Conservation (phyloP, 1,140 invertebrate genomes). For the Drosophila melanica region DNA sequence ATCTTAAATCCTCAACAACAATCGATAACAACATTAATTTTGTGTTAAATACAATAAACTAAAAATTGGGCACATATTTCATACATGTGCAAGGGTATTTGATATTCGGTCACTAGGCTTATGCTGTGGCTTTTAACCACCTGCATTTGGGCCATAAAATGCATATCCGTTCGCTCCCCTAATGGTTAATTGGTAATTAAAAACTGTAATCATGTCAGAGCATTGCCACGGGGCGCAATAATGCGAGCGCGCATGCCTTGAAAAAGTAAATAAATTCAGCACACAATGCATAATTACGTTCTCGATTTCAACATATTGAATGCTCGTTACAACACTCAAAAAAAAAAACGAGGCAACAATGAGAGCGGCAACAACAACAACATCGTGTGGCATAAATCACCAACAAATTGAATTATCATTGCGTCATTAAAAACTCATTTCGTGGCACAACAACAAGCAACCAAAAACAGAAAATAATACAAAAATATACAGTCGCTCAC, state of each 20-base stretch:
- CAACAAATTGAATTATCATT: slow-evolving; percentile 81
- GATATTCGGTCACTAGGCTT: too few relatives aligned
- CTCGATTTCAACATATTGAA: slow-evolving; percentile 76
- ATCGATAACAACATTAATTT: too few relatives aligned
- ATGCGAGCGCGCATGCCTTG: slow-evolving; percentile 7
- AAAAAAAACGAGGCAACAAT: slow-evolving; percentile 17
- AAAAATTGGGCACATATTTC: too few relatives aligned
- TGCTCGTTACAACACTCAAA: slow-evolving; percentile 56
- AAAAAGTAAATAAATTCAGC: slow-evolving; percentile 1
- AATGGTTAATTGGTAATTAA: slow-evolving; percentile 13
- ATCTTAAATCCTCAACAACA: too few relatives aligned
- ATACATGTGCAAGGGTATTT: too few relatives aligned
- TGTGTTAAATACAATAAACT: too few relatives aligned
- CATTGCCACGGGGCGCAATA: not conserved
- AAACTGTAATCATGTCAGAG: slow-evolving; percentile 10
- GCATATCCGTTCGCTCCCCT: slow-evolving; percentile 2
- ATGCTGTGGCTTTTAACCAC: not conserved
- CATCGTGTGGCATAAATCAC: slow-evolving; percentile 73
- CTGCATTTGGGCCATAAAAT: not conserved
- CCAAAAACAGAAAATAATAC: slow-evolving; percentile 17
- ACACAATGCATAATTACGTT: slow-evolving; percentile 70
- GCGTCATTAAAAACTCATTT: slow-evolving; percentile 82
- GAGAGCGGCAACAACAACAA: slow-evolving; percentile 56
- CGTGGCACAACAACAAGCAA: slow-evolving; percentile 23
- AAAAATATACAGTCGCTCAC: slow-evolving; percentile 27